Evolutionary conservation across 2,888 invertebrate species (phyloP).

Genomic region (Antitype chi): DNA sequence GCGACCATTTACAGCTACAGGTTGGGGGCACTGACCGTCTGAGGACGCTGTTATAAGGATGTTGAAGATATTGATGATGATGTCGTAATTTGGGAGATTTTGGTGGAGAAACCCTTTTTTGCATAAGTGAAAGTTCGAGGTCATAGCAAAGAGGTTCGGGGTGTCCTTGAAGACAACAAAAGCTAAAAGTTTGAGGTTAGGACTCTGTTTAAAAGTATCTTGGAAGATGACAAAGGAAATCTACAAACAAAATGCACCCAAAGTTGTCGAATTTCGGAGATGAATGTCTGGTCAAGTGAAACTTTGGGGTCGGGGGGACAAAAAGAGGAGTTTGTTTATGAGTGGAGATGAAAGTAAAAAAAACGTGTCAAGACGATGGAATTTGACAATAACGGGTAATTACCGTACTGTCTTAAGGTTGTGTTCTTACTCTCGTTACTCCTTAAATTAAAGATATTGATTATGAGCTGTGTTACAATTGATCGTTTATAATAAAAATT

Average conservation of each 20-base stretch:
- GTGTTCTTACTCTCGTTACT: neutral
- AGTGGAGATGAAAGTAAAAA: neutral
- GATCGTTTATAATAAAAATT: neutral
- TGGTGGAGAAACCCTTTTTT: neutral
- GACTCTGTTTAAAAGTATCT: neutral
- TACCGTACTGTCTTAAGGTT: neutral
- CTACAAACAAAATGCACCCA: neutral
- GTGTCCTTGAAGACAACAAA: conserved; percentile 18
- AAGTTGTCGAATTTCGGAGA: neutral
- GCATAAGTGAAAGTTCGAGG: neutral
- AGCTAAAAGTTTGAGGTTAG: neutral
- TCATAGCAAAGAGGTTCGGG: neutral
- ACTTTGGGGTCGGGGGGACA: neutral
- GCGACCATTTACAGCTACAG: conserved; percentile 47
- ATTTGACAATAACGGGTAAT: neutral
- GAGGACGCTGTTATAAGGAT: conserved; percentile 5
- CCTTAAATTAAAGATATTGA: no score
- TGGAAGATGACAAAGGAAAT: conserved; percentile 13
- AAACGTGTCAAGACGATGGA: neutral
- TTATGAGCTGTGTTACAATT: no score
- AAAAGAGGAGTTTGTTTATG: neutral
- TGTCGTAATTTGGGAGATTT: conserved; percentile 1
- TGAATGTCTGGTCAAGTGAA: neutral
- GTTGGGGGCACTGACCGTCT: conserved; percentile 64
- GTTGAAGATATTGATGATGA: neutral